phyloP scores from a whole-genome alignment of 2,888 invertebrate genomes.

The Clepsis dumicolana region DNA sequence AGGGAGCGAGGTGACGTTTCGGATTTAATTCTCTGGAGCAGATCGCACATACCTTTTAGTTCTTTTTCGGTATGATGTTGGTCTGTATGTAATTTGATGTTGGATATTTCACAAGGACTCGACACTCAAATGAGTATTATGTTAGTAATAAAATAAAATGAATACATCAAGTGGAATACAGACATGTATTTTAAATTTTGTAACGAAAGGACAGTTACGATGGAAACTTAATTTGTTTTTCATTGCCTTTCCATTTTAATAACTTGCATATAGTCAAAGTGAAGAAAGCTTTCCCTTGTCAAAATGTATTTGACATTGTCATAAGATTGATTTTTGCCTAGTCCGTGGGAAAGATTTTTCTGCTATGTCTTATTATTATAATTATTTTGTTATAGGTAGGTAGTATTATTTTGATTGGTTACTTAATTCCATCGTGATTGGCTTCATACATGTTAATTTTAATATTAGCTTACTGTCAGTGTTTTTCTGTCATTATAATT shows the following conservation, averaged over 20 bases:
- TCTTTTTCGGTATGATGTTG: neutral
- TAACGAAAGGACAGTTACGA: neutral
- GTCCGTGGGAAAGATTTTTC: too few relatives aligned
- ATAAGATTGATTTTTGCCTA: too few relatives aligned
- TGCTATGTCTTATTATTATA: too few relatives aligned
- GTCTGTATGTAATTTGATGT: slow-evolving; percentile 9
- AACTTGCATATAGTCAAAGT: too few relatives aligned
- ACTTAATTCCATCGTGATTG: neutral
- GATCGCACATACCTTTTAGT: neutral
- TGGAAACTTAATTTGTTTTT: neutral
- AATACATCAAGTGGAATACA: slow-evolving; percentile 10
- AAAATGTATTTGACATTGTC: too few relatives aligned
- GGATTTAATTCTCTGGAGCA: slow-evolving; percentile 2
- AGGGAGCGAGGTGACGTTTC: neutral
- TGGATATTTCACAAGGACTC: neutral
- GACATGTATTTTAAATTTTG: neutral
- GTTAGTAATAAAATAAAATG: neutral
- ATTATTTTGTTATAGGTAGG: too few relatives aligned
- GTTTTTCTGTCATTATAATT: slow-evolving; percentile 11
- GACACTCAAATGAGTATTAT: neutral
- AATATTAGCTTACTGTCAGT: slow-evolving; percentile 12
- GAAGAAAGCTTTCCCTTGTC: too few relatives aligned
- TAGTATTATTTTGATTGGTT: too few relatives aligned
- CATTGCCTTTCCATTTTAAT: too few relatives aligned
- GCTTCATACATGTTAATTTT: neutral